Base-by-base conservation (phyloP, 2,888 invertebrate species). In the Lochmaea crataegi region DNA sequence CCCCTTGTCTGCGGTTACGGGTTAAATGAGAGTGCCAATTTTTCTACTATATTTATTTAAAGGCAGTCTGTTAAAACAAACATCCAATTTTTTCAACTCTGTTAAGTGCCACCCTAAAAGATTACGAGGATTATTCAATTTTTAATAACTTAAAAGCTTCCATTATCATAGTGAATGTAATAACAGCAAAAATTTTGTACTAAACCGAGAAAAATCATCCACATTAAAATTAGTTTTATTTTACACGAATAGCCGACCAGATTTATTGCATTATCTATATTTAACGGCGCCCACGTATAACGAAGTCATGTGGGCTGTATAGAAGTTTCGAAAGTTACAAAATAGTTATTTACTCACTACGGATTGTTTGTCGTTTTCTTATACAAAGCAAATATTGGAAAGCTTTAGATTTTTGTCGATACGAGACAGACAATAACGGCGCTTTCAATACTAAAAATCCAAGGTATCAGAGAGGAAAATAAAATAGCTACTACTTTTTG, bases 331-430 rank as follows among this genome's bases (percentile, higher is more conserved):
- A 10, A 45, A 38, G 57, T 22, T 56, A 57, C 66, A 57, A 66
- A 66, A 66, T 66, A 18, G 66, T 68, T 68, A 58, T 58, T 68
- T 60, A 68, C 60, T 58, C 58, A 57, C 18, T 57, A 57, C 11
- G 7, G 14, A 26, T 57, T 57, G 57, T 57, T 22, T 57, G 14
- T 16, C 18, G 11, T 26, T 22, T 12, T 26, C 7, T 57, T 26
- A n/a, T 26, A 57, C 26, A 18, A 22, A 57, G 22, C 5, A 57
- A 57, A 57, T 22, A 57, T 2, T 38, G 53, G 26, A 42, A 69
- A 69, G 6, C 16, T 51, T 51, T 51, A 51, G 11, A 45, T 45
- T 45, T 45, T 14, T 45, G 4, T 45, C 12, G 42, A 45, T 45
- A 12, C 42, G 12, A 45, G 42, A 14, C 42, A 45, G 12, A 45